Percentiles rank a stretch among this genome's conserved stretches.
phyloP scores from a whole-genome alignment of 1,140 invertebrate genomes.

The Drosophila tropicalis region DNA sequence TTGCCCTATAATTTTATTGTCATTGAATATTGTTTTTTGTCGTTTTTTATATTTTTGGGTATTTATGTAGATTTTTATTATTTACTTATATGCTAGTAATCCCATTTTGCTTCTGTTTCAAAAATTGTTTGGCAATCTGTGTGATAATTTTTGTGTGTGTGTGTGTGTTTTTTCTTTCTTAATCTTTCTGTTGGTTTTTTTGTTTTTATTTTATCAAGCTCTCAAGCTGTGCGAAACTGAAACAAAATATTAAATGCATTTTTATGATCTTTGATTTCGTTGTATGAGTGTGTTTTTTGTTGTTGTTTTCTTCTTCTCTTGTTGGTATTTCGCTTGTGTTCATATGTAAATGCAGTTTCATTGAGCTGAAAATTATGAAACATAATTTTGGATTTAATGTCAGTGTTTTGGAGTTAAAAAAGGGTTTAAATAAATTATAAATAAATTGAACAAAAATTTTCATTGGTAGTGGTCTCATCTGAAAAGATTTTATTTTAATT shows the following conservation, averaged over 20 bases:
- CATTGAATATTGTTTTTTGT: neutral
- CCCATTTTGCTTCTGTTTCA: neutral
- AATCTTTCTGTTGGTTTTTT: no score
- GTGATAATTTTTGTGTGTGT: neutral
- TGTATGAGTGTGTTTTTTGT: neutral
- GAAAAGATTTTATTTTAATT: conserved; percentile 42
- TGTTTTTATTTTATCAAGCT: neutral
- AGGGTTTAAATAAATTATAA: conserved; percentile 39
- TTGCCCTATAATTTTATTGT: no score
- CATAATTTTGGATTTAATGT: conserved; percentile 52
- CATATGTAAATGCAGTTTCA: conserved; percentile 73
- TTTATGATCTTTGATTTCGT: conserved; percentile 7
- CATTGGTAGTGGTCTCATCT: conserved; percentile 13
- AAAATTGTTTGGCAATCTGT: neutral
- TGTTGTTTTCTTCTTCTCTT: conserved; percentile 32
- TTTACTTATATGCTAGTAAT: neutral
- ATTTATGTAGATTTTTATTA: neutral
- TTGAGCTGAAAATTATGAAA: conserved; percentile 61
- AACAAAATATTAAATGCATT: conserved; percentile 28
- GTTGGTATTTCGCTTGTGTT: conserved; percentile 24
- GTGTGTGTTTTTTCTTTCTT: neutral
- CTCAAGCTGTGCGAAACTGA: conserved; percentile 36
- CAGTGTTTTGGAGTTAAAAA: conserved; percentile 19
- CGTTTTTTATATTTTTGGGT: neutral
- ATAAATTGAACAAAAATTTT: conserved; percentile 36